phyloP scores from a whole-genome alignment of 2,888 invertebrate species.

The Cerastoderma edule region DNA sequence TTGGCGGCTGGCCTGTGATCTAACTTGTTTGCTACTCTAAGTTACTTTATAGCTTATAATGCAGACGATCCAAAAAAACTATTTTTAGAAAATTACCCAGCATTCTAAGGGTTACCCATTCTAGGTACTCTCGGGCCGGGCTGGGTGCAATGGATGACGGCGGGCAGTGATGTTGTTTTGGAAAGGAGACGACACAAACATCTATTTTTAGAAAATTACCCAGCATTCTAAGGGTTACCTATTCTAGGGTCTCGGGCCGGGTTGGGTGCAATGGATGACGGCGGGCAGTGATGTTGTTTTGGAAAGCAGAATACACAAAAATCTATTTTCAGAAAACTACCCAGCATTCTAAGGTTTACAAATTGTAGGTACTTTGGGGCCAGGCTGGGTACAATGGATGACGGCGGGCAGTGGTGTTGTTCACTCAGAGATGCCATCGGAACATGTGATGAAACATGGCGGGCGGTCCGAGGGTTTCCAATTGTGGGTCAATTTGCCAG shows the following conservation, averaged over 20 bases:
- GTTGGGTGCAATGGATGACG: slow-evolving; percentile 78
- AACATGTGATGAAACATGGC: slow-evolving; percentile 66
- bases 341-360: slow-evolving; percentile 19
- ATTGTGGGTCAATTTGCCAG: slow-evolving; percentile 77
- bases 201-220: too few relatives aligned
- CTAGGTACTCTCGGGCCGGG: slow-evolving; percentile 65
- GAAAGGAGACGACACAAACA: too few relatives aligned
- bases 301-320: too few relatives aligned
- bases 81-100: too few relatives aligned
- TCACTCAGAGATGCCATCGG: slow-evolving; percentile 79
- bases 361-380: slow-evolving; percentile 61
- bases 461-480: slow-evolving; percentile 75
- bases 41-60: too few relatives aligned
- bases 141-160: slow-evolving; percentile 78
- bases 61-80: too few relatives aligned
- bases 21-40: too few relatives aligned
- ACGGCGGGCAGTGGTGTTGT: slow-evolving; percentile 79
- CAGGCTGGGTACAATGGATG: slow-evolving; percentile 78
- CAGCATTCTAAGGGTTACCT: too few relatives aligned
- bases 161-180: slow-evolving; percentile 78
- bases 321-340: too few relatives aligned
- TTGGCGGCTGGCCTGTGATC: too few relatives aligned
- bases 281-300: slow-evolving; percentile 79
- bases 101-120: too few relatives aligned
- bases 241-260: slow-evolving; percentile 61